Conservation (phyloP, 1,140 invertebrate genomes). For the Drosophila busckii region DNA sequence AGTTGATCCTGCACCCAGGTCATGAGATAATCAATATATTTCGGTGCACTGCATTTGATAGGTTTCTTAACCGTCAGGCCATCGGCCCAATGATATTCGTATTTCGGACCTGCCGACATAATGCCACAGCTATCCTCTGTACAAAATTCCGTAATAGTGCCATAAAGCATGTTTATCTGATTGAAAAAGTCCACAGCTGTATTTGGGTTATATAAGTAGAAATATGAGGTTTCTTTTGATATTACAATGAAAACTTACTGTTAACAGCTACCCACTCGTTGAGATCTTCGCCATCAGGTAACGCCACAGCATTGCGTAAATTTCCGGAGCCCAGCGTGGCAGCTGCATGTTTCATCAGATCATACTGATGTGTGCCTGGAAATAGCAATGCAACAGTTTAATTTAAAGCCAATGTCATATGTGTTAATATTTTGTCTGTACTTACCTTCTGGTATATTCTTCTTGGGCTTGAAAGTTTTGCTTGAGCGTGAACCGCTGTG, state of each 20-base stretch:
- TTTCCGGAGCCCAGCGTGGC: slow-evolving; percentile 99
- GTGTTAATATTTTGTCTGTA: too few relatives aligned
- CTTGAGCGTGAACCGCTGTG: slow-evolving; percentile 85
- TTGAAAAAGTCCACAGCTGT: slow-evolving; percentile 99
- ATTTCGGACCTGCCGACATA: slow-evolving; percentile 98
- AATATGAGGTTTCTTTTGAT: too few relatives aligned
- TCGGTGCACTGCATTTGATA: slow-evolving; percentile 99
- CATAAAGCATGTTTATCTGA: slow-evolving; percentile 99
- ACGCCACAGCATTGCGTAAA: slow-evolving; percentile 94
- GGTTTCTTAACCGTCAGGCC: slow-evolving; percentile 99
- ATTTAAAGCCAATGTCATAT: too few relatives aligned
- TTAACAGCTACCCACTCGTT: slow-evolving; percentile 99
- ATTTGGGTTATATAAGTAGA: neutral
- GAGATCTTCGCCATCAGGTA: slow-evolving; percentile 99
- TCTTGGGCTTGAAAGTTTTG: slow-evolving; percentile 99
- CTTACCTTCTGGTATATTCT: slow-evolving; percentile 99
- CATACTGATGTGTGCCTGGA: slow-evolving; percentile 99
- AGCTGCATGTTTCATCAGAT: slow-evolving; percentile 99
- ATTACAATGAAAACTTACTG: slow-evolving; percentile 85
- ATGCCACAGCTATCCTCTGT: slow-evolving; percentile 98
- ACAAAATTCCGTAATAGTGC: slow-evolving; percentile 99
- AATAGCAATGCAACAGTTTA: too few relatives aligned
- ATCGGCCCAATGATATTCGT: slow-evolving; percentile 99
- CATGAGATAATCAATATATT: slow-evolving; percentile 99
- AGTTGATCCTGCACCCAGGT: slow-evolving; percentile 99